Base-by-base conservation (phyloP, 2,888 invertebrate genomes). In the Molorchus minor region DNA sequence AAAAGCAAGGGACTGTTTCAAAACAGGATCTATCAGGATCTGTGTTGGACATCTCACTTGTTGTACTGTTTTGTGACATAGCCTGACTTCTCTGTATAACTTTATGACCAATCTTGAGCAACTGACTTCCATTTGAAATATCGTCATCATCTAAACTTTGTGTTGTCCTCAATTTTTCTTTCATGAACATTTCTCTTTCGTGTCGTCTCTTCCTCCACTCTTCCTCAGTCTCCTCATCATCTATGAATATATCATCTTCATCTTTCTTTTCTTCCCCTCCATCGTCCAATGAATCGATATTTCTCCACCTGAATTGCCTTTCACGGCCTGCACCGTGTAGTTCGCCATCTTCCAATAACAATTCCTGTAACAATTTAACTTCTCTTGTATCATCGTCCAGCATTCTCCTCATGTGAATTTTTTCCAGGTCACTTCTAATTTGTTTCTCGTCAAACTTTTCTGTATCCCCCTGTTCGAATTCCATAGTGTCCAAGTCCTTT, bases 311-410 rank as follows among this genome's bases (percentile, higher is more conserved):
- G 77, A 96, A 97, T 75, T 92, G 89, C 2, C 96, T 84, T 5
- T 90, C 90, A 1, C 88, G 86, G 1, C 87, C 91, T 19, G 92
- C 92, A 0, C 85, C 83, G 68, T 92, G 87, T 65, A 93, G 84
- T 72, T 97, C 96, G 0, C 94, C 94, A 74, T 96, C 95, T 76
- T 95, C 94, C 30, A 97, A 87, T 20, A 95, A 83, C 76, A 94
- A 82, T 75, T 97, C 96, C 77, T 97, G 91, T 10, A 95, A 84
- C 69, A 93, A 80, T 69, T 91, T 85, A 2, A 66, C 88, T 78
- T 96, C 91, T 16, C 91, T 84, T 70, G 93, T 90, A 78, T 98
- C 97, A 66, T 95, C 90, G 74, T 96, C 96, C 49, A 96, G 80
- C 60, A 95, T 82, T 73, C 90, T 90, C 20, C 92, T 90, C 92